Evolutionary conservation across 2,113 vertebrate species (phyloP).

Genomic region (Eudyptes chrysolophus): DNA sequence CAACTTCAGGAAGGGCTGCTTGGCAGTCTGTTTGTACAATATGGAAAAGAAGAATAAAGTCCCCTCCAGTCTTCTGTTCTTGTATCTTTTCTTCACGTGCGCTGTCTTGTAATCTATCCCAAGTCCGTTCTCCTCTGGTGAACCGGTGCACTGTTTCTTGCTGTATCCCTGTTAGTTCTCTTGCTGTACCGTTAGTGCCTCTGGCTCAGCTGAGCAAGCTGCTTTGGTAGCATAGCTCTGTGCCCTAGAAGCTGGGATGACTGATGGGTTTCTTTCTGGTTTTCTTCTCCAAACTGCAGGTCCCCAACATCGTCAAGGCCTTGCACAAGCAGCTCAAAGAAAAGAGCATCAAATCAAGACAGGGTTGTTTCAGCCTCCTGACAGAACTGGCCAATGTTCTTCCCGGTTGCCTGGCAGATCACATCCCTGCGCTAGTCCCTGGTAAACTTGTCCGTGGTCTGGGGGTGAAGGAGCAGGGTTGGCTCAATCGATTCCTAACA

Average conservation of each 20-base stretch:
- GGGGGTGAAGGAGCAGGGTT: neutral
- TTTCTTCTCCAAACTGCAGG: conserved; percentile 69
- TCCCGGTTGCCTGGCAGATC: conserved; percentile 85
- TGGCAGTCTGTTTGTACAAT: neutral
- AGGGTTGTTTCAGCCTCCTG: conserved; percentile 90
- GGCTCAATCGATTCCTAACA: neutral
- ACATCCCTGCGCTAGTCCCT: conserved; percentile 84
- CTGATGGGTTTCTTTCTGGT: neutral
- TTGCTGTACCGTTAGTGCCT: neutral
- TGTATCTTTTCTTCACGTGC: too few species aligned
- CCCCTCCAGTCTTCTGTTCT: neutral
- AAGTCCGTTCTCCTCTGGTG: neutral
- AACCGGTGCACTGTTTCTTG: rapidly evolving
- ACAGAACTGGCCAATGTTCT: conserved; percentile 83
- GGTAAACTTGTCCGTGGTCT: conserved; percentile 68
- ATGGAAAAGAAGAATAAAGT: neutral
- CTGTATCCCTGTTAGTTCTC: neutral
- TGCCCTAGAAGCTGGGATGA: neutral
- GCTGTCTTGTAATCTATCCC: neutral
- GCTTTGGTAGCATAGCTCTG: neutral
- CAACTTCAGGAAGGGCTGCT: neutral
- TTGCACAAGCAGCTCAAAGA: conserved; percentile 90
- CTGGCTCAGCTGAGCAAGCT: neutral
- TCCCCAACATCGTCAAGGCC: conserved; percentile 86
- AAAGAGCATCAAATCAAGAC: conserved; percentile 85